These are phyloP conservation scores for Drosophila nikananu DNA, from an alignment of 1,140 invertebrate species.

Conservation along the genomic window DNA sequence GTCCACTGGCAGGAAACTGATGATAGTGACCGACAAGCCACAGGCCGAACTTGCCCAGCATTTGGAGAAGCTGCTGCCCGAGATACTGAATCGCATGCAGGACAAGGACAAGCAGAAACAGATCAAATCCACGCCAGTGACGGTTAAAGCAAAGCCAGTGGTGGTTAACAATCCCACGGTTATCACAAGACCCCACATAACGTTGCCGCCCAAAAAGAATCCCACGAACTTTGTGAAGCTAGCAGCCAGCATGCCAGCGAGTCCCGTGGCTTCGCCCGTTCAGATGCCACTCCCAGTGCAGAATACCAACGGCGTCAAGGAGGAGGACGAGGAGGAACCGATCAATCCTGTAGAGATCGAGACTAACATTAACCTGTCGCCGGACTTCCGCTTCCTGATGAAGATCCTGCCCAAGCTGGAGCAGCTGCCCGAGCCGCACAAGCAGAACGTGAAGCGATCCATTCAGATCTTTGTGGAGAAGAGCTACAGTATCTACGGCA, in stretches of 20 bases:
- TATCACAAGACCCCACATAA: conserved; percentile 59
- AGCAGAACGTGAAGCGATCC: conserved; percentile 76
- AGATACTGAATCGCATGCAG: conserved; percentile 74
- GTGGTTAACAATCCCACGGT: conserved; percentile 3
- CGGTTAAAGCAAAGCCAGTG: conserved; percentile 17
- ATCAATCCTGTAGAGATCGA: conserved; percentile 46
- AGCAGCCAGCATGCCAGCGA: conserved; percentile 8
- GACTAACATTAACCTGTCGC: conserved; percentile 78
- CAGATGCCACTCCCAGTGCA: conserved; percentile 12
- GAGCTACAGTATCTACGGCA: conserved; percentile 71
- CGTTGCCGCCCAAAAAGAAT: conserved; percentile 82
- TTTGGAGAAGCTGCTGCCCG: conserved; percentile 75
- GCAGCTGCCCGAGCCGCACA: conserved; percentile 77
- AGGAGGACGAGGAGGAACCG: conserved; percentile 20
- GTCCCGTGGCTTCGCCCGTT: conserved; percentile 3
- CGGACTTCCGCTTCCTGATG: conserved; percentile 81
- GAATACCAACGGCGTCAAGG: conserved; percentile 17
- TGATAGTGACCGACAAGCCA: conserved; percentile 74
- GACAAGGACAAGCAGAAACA: conserved; percentile 60
- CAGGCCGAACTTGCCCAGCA: conserved; percentile 71
- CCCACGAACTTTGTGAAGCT: conserved; percentile 73
- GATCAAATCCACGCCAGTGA: conserved; percentile 12
- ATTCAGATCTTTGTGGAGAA: conserved; percentile 81
- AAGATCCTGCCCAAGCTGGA: conserved; percentile 80
- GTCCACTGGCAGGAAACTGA: conserved; percentile 61